Base-by-base conservation (phyloP, 1,140 invertebrate species). In the Coboldia fuscipes region DNA sequence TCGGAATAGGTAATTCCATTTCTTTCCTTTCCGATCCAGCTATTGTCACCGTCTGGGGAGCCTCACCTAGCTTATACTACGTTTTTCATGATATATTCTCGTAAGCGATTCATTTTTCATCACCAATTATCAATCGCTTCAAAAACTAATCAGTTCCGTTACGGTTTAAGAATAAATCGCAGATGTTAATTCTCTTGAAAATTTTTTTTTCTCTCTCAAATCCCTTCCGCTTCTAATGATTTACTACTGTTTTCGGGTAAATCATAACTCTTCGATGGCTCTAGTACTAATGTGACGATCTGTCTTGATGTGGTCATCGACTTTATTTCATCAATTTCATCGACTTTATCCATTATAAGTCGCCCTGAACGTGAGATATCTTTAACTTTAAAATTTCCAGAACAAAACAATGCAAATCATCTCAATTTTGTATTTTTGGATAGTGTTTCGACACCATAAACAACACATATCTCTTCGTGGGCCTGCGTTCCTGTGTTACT, bases 101-200 rank as follows among this genome's bases (percentile, higher is more conserved):
- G 37, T 45, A 48, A 24, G 17, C 32, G 16, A 46, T 37, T 42
- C 43, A 45, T 30, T 41, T 41, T 31, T 42, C 36, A 26, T 43
- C 39, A 1, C 39, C n/a, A n/a, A n/a, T n/a, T n/a, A n/a, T n/a
- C n/a, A n/a, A n/a, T n/a, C n/a, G n/a, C n/a, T n/a, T n/a, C n/a
- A n/a, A n/a, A n/a, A n/a, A n/a, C n/a, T n/a, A n/a, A 40, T 43
- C 30, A 34, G 33, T 33, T 44, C 48, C 42, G 13, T 45, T 35
- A 19, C 37, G 40, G 35, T 27, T 37, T 16, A 31, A 18, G 13
- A 33, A 16, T 13, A 28, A 33, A 33, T 31, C 31, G 23, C 30
- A 32, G 16, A 30, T 35, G 5, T 28, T 13, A 27, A 30, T 15
- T 36, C 19, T 21, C 19, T n/a, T n/a, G n/a, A n/a, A n/a, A n/a